These are phyloP conservation scores for Linnaemya tessellans DNA, from an alignment of 2,888 invertebrate genomes.

Conservation along the genomic window DNA sequence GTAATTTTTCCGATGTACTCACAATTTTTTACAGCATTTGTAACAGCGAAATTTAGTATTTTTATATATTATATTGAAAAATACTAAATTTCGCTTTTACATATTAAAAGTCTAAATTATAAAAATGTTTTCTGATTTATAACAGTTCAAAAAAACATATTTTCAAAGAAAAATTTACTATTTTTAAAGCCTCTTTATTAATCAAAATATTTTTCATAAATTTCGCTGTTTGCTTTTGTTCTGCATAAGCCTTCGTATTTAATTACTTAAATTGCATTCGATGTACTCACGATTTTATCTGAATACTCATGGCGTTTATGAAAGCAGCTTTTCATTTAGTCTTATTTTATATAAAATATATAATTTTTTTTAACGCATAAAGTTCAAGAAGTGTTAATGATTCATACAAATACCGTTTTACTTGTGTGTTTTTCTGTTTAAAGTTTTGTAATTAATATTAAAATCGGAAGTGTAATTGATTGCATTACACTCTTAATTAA, in stretches of 20 bases:
- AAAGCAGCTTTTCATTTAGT: slow-evolving; percentile 12
- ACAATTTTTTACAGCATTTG: no score
- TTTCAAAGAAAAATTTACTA: no score
- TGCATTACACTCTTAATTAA: background rate
- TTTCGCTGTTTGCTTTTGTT: no score
- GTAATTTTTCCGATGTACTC: no score
- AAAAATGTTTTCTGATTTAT: no score
- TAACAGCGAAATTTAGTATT: no score
- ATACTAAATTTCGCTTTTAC: no score
- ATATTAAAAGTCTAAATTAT: no score
- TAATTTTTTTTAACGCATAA: background rate
- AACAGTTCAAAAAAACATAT: no score
- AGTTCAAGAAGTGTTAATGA: slow-evolving; percentile 45
- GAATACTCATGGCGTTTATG: background rate
- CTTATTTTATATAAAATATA: background rate
- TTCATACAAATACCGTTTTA: slow-evolving; percentile 29
- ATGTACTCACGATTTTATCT: slow-evolving; percentile 14
- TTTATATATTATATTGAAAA: no score
- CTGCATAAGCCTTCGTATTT: background rate
- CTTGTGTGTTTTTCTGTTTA: background rate
- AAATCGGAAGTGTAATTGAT: slow-evolving; percentile 39
- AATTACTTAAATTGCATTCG: background rate
- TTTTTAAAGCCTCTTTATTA: no score
- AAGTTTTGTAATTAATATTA: slow-evolving; percentile 34
- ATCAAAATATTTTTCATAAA: no score